phyloP scores from a whole-genome alignment of 2,797 vertebrate genomes.

The Periparus ater region DNA sequence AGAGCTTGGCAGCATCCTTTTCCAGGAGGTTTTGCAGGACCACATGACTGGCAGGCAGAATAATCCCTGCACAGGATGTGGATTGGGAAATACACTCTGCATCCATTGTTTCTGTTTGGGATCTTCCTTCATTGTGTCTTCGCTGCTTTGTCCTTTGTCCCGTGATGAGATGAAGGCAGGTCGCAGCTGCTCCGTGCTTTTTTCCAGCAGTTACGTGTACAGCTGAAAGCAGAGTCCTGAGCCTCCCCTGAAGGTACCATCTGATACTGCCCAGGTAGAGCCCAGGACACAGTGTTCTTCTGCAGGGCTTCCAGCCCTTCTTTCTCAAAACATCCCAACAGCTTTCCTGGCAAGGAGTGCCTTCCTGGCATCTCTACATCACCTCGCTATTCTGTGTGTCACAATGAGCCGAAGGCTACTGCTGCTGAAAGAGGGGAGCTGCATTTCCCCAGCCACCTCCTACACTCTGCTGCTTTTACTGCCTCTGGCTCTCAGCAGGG shows the following conservation, averaged over 20 bases:
- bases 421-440: neutral
- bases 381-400: neutral
- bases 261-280: neutral
- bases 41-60: neutral
- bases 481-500: neutral
- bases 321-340: neutral
- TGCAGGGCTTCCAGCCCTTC: neutral
- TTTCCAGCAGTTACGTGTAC: neutral
- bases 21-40: neutral
- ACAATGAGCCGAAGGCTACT: neutral
- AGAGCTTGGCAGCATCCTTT: neutral
- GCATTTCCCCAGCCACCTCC: neutral
- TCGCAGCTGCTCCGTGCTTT: neutral
- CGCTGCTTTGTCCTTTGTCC: neutral
- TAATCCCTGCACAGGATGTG: neutral
- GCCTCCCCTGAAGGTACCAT: neutral
- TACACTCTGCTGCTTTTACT: neutral
- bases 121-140: neutral
- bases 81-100: neutral
- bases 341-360: neutral
- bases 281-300: neutral
- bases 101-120: neutral
- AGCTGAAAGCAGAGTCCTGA: slow-evolving; percentile 4
- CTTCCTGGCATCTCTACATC: neutral
- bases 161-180: rapidly evolving